phyloP scores from a whole-genome alignment of 1,140 invertebrate genomes.

The Littorina saxatilis region DNA sequence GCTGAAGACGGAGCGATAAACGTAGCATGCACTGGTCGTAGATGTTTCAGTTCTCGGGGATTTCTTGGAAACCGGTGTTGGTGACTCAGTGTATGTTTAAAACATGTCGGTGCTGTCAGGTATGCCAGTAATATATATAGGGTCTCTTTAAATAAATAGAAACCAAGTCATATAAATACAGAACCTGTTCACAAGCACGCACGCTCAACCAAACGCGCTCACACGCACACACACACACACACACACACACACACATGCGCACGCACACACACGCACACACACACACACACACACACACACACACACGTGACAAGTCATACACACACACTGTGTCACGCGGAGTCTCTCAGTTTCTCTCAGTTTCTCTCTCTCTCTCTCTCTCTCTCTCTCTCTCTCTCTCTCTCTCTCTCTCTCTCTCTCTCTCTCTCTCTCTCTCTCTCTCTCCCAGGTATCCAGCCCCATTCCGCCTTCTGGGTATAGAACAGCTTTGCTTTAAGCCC shows the following conservation, averaged over 20 bases:
- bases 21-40: too few species aligned
- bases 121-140: too few species aligned
- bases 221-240: conserved; percentile 23
- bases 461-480: not conserved
- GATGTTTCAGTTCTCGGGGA: too few species aligned
- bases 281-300: conserved; percentile 20
- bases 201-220: conserved; percentile 1
- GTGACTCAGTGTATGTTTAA: too few species aligned
- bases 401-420: not conserved
- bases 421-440: not conserved
- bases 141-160: too few species aligned
- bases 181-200: conserved; percentile 1
- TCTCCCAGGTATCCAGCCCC: not conserved
- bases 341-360: not conserved
- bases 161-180: too few species aligned
- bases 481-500: too few species aligned
- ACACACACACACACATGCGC: conserved; percentile 24
- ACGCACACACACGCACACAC: conserved; percentile 23
- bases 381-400: not conserved
- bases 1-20: too few species aligned
- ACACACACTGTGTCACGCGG: not conserved
- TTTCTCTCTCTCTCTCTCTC: not conserved
- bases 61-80: too few species aligned
- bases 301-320: not conserved
- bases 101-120: too few species aligned